These are phyloP conservation scores for Palloptera scutellata DNA, from an alignment of 2,888 invertebrate genomes.

Conservation along the genomic window DNA sequence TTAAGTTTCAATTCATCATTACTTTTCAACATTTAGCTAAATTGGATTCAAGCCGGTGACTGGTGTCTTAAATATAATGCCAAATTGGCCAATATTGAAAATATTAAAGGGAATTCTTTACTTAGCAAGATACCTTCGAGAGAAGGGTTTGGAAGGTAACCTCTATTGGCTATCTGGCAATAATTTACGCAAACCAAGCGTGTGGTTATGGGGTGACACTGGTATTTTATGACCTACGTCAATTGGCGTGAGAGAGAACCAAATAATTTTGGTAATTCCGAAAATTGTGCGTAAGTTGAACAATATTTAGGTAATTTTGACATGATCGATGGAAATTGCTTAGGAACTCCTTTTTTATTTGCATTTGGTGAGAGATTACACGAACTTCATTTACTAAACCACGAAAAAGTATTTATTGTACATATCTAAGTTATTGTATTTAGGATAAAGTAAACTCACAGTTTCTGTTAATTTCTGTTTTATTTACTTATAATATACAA, in stretches of 20 bases:
- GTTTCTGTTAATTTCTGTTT: too few relatives aligned
- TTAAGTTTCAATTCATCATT: too few relatives aligned
- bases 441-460: too few relatives aligned
- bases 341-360: too few relatives aligned
- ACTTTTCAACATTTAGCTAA: constrained; percentile 38
- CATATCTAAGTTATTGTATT: too few relatives aligned
- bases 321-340: too few relatives aligned
- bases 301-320: too few relatives aligned
- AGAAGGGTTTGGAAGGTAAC: constrained; percentile 47
- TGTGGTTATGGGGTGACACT: constrained; percentile 47
- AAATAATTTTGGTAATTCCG: constrained; percentile 48
- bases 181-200: constrained; percentile 48
- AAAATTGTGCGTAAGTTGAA: constrained; percentile 44
- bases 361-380: too few relatives aligned
- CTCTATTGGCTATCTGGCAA: constrained; percentile 49
- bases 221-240: constrained; percentile 48
- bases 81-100: constrained; percentile 48
- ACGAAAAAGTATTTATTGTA: too few relatives aligned
- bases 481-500: too few relatives aligned
- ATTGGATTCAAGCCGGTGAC: constrained; percentile 50
- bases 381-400: too few relatives aligned
- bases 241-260: constrained; percentile 46
- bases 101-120: constrained; percentile 49
- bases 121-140: constrained; percentile 43
- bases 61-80: constrained; percentile 50